Evolutionary conservation across 2,888 invertebrate genomes (phyloP), one percentile per base, ranked within the genome.

Genomic region (Drosophila incognita): DNA sequence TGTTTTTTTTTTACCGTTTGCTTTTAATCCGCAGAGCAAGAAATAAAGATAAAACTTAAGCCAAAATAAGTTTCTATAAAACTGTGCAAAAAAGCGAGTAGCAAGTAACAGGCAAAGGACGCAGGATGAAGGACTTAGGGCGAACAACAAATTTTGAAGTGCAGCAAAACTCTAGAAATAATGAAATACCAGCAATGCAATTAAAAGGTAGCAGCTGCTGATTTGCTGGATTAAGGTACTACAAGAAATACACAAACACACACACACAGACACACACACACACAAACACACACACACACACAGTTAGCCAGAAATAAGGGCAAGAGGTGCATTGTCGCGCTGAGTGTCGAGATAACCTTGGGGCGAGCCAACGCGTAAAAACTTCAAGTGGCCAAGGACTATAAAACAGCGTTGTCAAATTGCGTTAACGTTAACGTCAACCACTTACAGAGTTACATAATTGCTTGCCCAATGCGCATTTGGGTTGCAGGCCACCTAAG

Each of bases 111-210:
- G 57, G 21, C 21, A 53, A 48, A 56, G 48, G 33, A 46, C 40
- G 24, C 21, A 29, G 52, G 18, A 27, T 15, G 53, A 35, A 60
- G 42, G 36, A 42, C 40, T 31, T 21, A 48, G 57, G 29, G 35
- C 40, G 54, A 65, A 64, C 62, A 75, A 67, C 60, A 71, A 80
- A 71, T 82, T 79, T 79, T 78, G 74, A 79, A 85, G 81, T 81
- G 76, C 76, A 81, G 76, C 83, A 66, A 61, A 80, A 81, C 67
- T 76, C 78, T 76, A 79, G 67, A 67, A 82, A 82, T 82, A 87
- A 86, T 87, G 82, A 83, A 80, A 82, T 80, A 82, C 77, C 77
- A 83, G 82, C 85, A 83, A 86, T 84, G 89, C 90, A 88, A 89
- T 88, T 89, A 90, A 90, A 83, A 81, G 70, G 64, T 81, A 90